Evolutionary conservation across 2,113 vertebrate genomes (phyloP), one percentile per base, ranked within the genome.

Genomic region (Telmatochromis sp.): DNA sequence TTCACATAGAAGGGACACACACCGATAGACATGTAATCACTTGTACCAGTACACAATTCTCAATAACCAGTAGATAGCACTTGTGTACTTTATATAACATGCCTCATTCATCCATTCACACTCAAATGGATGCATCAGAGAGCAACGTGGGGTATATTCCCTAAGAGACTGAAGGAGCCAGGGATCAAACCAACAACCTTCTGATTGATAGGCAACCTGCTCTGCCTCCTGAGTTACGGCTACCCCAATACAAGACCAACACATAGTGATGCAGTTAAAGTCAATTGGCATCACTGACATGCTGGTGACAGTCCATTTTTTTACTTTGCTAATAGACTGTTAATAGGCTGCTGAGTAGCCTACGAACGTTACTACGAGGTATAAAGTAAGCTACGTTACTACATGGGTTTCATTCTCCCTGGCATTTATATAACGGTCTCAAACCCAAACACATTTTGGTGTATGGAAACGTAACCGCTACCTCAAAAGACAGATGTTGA

Each of bases 101-200:
- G 17, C 31, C 33, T 65, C 60, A 37, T 65, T 35, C 31, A 65
- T 65, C 60, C 17, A 65, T 65, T 65, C 60, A n/a, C 31, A 65
- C 17, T 12, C 6, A 37, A 37, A 37, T 37, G 31, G 6, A 65
- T 65, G 60, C 31, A 65, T 5, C 60, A 63, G 31, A 63, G 31
- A 35, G 31, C 6, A 5, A 63, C 6, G 1, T 37, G 60, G 17
- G 10, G 0, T 37, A 37, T 65, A 0, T n/a, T 65, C 60, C 60
- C 10, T n/a, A 65, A 37, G 10, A 65, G 31, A 65, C 33, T 65
- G 17, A 65, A 0, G 60, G 31, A 65, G 17, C 17, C 60, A 65
- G 33, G 60, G 33, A 65, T 37, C 31, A 37, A 37, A 65, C 60
- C 33, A 65, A n/a, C 10, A 65, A 37, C 31, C 31, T n/a, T 37